A percentile compares a stretch with the other conserved stretches of the same genome.
Conservation (phyloP, 1,140 invertebrate species). For the Drosophila sulfurigaster region DNA sequence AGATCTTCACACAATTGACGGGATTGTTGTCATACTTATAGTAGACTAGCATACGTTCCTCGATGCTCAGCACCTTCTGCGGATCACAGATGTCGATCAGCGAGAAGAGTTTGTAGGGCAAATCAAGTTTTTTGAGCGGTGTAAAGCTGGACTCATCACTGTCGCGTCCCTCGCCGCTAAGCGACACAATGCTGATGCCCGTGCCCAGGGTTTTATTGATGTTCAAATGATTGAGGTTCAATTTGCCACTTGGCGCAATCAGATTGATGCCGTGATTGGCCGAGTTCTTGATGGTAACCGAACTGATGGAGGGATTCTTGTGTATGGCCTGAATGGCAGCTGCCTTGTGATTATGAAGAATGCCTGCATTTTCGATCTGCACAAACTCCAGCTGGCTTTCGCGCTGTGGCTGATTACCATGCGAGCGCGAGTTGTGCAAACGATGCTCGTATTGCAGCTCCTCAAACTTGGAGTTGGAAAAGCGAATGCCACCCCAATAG, state of each 20-base stretch:
- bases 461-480: slow-evolving; percentile 95
- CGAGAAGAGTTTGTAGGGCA: slow-evolving; percentile 98
- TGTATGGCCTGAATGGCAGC: slow-evolving; percentile 95
- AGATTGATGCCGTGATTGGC: slow-evolving; percentile 97
- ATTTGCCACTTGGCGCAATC: slow-evolving; percentile 93
- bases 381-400: slow-evolving; percentile 94
- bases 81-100: slow-evolving; percentile 98
- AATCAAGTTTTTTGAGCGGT: slow-evolving; percentile 92
- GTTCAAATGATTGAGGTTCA: slow-evolving; percentile 89
- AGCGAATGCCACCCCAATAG: slow-evolving; percentile 98
- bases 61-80: slow-evolving; percentile 94
- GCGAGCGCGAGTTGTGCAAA: slow-evolving; percentile 92
- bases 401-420: slow-evolving; percentile 88
- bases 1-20: slow-evolving; percentile 99
- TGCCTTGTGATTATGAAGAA: slow-evolving; percentile 97
- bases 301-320: slow-evolving; percentile 92
- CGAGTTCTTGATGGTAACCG: slow-evolving; percentile 93
- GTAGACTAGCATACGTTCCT: slow-evolving; percentile 96
- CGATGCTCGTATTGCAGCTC: slow-evolving; percentile 92
- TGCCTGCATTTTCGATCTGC: slow-evolving; percentile 96
- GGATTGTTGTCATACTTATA: slow-evolving; percentile 99
- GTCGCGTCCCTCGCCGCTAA: slow-evolving; percentile 97
- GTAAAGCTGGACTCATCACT: slow-evolving; percentile 94
- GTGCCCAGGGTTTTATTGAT: slow-evolving; percentile 94
- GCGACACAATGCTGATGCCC: slow-evolving; percentile 94